phyloP scores from a whole-genome alignment of 2,797 vertebrate species.

The Lepus oiostolus region DNA sequence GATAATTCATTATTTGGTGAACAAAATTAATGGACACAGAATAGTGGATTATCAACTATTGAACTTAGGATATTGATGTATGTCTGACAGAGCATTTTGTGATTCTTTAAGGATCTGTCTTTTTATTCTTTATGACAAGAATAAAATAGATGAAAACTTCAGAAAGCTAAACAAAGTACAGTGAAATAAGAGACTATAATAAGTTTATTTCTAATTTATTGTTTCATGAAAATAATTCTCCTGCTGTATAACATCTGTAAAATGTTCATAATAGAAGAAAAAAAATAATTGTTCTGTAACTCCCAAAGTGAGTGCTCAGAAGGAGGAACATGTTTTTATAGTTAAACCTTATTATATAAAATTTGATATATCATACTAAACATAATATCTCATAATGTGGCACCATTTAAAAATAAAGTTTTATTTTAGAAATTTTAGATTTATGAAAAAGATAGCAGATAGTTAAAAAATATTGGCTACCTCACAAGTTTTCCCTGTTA shows the following conservation, averaged over 20 bases:
- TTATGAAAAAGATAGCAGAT: not conserved
- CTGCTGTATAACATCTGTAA: not conserved
- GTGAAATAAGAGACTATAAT: not conserved
- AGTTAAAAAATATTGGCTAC: not conserved
- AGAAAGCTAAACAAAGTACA: not conserved
- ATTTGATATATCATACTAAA: not conserved
- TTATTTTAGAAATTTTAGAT: not conserved
- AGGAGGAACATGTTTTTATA: not conserved
- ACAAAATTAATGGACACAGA: not conserved
- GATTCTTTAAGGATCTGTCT: not conserved
- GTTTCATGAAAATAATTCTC: not conserved
- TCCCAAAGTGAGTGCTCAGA: not conserved
- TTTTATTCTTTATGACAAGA: slow-evolving; percentile 7
- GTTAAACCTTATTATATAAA: not conserved
- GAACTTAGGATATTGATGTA: not conserved
- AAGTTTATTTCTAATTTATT: not conserved
- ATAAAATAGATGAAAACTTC: not conserved
- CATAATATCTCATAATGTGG: not conserved
- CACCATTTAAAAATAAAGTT: not conserved
- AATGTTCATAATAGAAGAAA: not conserved
- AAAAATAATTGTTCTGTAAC: not conserved
- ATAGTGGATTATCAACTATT: not conserved
- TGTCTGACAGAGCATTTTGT: not conserved
- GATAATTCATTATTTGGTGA: slow-evolving; percentile 29
- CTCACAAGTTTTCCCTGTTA: not conserved